Conservation (phyloP, 2,888 invertebrate species). For the Thelaira solivaga region DNA sequence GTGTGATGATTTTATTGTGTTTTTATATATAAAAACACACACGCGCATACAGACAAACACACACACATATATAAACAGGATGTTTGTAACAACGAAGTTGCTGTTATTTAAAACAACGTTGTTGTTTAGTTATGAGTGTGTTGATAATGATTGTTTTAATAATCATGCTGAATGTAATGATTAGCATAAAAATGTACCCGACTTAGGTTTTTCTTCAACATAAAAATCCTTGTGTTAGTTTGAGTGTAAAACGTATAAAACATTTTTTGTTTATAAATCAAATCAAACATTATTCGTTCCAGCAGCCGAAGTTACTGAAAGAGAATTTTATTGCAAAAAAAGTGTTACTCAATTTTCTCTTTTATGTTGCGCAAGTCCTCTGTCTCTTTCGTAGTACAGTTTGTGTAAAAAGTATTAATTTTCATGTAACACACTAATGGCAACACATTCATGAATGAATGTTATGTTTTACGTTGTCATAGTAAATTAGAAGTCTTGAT, state of each 20-base stretch:
- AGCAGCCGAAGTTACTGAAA: neutral
- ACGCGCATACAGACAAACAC: neutral
- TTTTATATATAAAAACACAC: neutral
- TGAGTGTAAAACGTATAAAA: constrained; percentile 6
- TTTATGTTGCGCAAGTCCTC: constrained; percentile 30
- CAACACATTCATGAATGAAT: constrained; percentile 60
- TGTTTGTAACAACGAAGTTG: neutral
- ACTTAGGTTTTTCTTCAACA: neutral
- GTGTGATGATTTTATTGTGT: constrained; percentile 26
- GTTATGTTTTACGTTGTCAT: constrained; percentile 29
- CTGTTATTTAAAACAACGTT: neutral
- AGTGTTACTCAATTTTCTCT: neutral
- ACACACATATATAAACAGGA: neutral
- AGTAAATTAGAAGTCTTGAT: constrained; percentile 14
- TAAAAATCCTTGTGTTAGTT: neutral
- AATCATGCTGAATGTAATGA: constrained; percentile 15
- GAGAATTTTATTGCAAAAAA: neutral
- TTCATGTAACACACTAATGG: neutral
- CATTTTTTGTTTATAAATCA: constrained; percentile 26
- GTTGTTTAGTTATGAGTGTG: constrained; percentile 12
- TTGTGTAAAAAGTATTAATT: constrained; percentile 41
- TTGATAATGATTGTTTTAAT: constrained; percentile 2
- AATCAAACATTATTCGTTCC: neutral
- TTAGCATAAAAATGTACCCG: constrained; percentile 1
- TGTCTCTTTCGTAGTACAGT: constrained; percentile 37